Evolutionary conservation across 1,140 invertebrate species (phyloP).

Genomic region (Dysdera silvatica): DNA sequence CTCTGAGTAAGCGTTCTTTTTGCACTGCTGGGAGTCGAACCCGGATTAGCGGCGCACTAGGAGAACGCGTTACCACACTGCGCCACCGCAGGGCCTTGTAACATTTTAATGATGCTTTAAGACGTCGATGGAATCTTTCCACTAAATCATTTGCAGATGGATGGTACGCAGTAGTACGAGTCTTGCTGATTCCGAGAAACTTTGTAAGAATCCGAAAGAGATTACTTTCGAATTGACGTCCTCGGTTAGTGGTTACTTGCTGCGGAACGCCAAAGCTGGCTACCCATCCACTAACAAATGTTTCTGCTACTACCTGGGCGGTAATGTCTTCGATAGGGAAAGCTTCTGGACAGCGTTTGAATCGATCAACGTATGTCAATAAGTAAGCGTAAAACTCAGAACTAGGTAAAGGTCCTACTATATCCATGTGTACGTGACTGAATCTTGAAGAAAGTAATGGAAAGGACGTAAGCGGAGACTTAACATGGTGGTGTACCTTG

Average conservation of each 20-base stretch:
- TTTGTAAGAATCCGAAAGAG: neutral
- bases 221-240: neutral
- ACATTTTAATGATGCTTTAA: conserved; percentile 42
- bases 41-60: no score
- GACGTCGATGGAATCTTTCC: conserved; percentile 41
- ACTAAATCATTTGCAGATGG: conserved; percentile 40
- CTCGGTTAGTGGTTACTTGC: neutral
- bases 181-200: neutral
- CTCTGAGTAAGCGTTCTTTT: no score
- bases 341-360: neutral
- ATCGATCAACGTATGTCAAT: neutral
- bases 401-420: neutral
- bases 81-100: no score
- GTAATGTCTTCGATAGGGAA: neutral
- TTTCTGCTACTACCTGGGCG: neutral
- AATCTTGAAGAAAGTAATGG: neutral
- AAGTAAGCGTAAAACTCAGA: neutral
- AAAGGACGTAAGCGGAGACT: neutral
- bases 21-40: no score
- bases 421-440: neutral
- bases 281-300: neutral
- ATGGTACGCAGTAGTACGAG: conserved; percentile 22
- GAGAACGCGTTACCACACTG: no score
- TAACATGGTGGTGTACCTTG: neutral
- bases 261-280: neutral